Evolutionary conservation across 2,888 invertebrate genomes (phyloP).

Genomic region (Scrobipalpa atriplicella): DNA sequence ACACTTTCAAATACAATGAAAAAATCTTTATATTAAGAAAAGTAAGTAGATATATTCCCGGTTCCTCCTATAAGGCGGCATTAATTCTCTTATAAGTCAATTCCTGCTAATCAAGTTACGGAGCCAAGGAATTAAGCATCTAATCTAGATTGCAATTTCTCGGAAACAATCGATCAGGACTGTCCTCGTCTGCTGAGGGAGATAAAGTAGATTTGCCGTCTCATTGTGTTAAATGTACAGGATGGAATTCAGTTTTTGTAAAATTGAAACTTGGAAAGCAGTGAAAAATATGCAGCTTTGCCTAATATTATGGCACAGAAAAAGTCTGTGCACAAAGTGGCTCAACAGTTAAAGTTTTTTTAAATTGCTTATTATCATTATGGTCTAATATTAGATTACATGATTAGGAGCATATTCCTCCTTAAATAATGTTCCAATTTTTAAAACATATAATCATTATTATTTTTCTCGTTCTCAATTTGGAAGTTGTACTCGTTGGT

Average conservation of each 20-base stretch:
- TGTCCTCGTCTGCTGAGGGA: not conserved
- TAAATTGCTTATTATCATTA: too few species aligned
- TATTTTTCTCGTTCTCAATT: too few species aligned
- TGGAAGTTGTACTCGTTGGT: too few species aligned
- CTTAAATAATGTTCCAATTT: too few species aligned
- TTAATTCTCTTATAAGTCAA: slow-evolving; percentile 22
- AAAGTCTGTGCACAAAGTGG: too few species aligned
- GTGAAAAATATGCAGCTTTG: not conserved
- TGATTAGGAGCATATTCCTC: too few species aligned
- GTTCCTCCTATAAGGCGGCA: not conserved
- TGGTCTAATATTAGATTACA: too few species aligned
- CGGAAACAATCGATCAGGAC: slow-evolving; percentile 17
- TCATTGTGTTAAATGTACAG: not conserved
- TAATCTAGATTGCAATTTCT: slow-evolving; percentile 20
- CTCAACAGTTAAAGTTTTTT: too few species aligned
- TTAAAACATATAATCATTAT: too few species aligned
- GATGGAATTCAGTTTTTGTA: not conserved
- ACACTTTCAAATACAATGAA: not conserved
- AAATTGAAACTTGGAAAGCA: not conserved
- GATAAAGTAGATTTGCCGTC: not conserved
- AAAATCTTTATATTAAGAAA: not conserved
- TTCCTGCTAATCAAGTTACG: slow-evolving; percentile 21
- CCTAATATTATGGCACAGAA: too few species aligned
- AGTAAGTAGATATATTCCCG: not conserved
- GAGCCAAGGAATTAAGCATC: slow-evolving; percentile 18